Percentiles rank a stretch among this genome's conserved stretches.
Evolutionary conservation across 2,113 vertebrate genomes (phyloP).

Genomic region (Eublepharis macularius): DNA sequence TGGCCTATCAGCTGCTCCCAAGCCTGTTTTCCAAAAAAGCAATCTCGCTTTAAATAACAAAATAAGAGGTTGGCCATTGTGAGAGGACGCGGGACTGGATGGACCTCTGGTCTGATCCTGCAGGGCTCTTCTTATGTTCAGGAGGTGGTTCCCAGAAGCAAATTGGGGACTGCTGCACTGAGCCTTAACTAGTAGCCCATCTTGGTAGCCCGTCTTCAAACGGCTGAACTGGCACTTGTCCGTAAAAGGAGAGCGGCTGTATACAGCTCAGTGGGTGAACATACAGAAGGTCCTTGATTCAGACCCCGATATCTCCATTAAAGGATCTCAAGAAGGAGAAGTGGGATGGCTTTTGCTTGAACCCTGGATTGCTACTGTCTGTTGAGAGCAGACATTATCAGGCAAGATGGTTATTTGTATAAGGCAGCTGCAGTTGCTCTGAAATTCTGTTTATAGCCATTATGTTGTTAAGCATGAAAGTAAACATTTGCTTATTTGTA

Average conservation of each 20-base stretch:
- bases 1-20: too few relatives aligned
- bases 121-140: not conserved
- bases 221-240: not conserved
- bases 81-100: too few relatives aligned
- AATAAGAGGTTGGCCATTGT: too few relatives aligned
- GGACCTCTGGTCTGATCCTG: too few relatives aligned
- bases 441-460: not conserved
- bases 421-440: not conserved
- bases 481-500: not conserved
- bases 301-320: not conserved
- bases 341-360: not conserved
- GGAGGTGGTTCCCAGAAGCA: not conserved
- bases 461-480: not conserved
- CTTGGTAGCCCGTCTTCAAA: not conserved
- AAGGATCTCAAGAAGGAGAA: not conserved
- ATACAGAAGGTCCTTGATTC: not conserved
- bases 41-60: too few relatives aligned
- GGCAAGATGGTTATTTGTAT: not conserved
- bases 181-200: not conserved
- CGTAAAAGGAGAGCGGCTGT: not conserved
- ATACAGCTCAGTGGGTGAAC: not conserved
- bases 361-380: not conserved
- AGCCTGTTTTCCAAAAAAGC: too few relatives aligned
- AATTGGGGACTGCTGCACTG: not conserved
- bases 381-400: not conserved